phyloP scores from a whole-genome alignment of 2,888 invertebrate species.

The Dromius quadrimaculatus region DNA sequence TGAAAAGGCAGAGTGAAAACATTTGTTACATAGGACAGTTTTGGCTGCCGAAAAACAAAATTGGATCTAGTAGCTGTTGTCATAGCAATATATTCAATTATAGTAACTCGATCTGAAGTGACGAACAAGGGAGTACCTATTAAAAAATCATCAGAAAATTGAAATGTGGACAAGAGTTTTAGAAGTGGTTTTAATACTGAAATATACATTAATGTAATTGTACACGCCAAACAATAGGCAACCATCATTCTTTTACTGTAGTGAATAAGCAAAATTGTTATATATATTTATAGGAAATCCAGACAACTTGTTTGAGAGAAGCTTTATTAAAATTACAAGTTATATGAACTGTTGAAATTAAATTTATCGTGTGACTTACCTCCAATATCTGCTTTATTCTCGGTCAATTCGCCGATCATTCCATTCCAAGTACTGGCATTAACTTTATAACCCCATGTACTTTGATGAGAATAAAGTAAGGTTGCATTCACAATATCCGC shows the following conservation, averaged over 20 bases:
- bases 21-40: conserved; percentile 79
- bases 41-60: conserved; percentile 80
- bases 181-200: neutral
- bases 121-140: conserved; percentile 76
- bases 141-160: conserved; percentile 53
- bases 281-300: no score
- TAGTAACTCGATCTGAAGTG: conserved; percentile 71
- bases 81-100: conserved; percentile 77
- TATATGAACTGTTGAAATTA: no score
- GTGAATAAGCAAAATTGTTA: no score
- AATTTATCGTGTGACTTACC: no score
- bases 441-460: conserved; percentile 70
- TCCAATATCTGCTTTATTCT: conserved; percentile 70
- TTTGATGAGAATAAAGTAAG: conserved; percentile 65
- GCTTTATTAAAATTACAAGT: no score
- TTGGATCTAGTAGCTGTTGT: conserved; percentile 76
- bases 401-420: conserved; percentile 70
- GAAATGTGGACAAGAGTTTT: neutral
- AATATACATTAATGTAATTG: neutral
- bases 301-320: no score
- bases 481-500: conserved; percentile 69
- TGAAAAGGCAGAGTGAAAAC: conserved; percentile 78
- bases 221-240: neutral
- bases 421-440: conserved; percentile 69
- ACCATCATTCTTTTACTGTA: no score